Conservation (phyloP, 2,113 vertebrate genomes). For the Globicephala melas region DNA sequence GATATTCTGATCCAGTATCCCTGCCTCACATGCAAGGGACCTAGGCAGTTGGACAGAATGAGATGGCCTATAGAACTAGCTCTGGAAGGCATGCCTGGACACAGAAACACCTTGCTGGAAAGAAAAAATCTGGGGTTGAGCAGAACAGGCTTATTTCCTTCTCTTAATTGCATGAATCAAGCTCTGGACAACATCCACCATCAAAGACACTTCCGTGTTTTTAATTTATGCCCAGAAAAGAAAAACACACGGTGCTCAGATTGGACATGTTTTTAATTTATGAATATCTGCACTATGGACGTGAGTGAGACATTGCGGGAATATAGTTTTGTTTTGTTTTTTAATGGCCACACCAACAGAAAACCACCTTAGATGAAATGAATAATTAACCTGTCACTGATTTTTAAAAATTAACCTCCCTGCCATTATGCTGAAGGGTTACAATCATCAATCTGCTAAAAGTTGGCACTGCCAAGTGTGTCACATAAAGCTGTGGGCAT, state of each 20-base stretch:
- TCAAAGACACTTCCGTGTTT: neutral
- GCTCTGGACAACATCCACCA: neutral
- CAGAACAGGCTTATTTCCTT: neutral
- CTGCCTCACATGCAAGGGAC: neutral
- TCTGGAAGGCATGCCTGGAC: neutral
- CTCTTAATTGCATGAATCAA: neutral
- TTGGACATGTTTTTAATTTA: neutral
- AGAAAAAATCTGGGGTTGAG: neutral
- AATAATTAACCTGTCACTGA: neutral
- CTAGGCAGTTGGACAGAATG: neutral
- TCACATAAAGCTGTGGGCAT: slow-evolving; percentile 18
- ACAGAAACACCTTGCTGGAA: neutral
- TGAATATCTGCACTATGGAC: neutral
- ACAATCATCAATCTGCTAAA: slow-evolving; percentile 55
- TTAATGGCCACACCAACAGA: neutral
- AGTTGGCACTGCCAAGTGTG: slow-evolving; percentile 19
- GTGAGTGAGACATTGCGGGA: neutral
- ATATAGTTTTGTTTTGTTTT: neutral
- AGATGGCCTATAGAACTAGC: neutral
- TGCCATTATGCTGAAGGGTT: slow-evolving; percentile 39
- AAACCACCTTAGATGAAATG: neutral
- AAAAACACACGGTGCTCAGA: neutral
- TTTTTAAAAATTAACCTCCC: slow-evolving; percentile 46
- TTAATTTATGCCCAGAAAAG: neutral
- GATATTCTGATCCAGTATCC: neutral